These are phyloP conservation scores for Rousettus madagascariensis DNA, from an alignment of 2,797 vertebrate species.

Conservation along the genomic window DNA sequence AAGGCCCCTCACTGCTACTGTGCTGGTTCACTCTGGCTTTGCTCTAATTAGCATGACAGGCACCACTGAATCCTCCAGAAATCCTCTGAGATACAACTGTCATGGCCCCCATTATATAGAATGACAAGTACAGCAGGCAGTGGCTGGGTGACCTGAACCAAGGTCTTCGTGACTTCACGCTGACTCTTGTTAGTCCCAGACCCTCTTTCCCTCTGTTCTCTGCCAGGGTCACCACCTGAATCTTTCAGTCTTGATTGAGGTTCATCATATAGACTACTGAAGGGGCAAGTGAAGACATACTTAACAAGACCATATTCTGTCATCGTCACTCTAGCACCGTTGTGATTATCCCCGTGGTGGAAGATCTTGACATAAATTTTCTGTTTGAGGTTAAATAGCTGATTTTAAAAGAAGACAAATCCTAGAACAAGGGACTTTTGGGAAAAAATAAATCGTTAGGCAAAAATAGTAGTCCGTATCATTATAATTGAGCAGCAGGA, in stretches of 20 bases:
- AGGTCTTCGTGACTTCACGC: neutral
- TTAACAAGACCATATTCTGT: neutral
- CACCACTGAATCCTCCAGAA: neutral
- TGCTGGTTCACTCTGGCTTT: constrained; percentile 54
- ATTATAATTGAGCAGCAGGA: neutral
- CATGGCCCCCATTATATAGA: rapidly evolving
- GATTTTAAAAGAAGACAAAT: neutral
- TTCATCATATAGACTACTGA: neutral
- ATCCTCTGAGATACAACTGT: neutral
- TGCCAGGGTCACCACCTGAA: neutral
- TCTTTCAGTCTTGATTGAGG: neutral
- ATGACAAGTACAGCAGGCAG: no score
- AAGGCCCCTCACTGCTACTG: constrained; percentile 4
- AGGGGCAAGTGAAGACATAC: neutral
- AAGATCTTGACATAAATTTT: neutral
- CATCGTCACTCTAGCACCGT: neutral
- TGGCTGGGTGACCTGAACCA: neutral
- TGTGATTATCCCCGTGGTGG: neutral
- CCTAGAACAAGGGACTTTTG: neutral
- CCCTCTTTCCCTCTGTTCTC: neutral
- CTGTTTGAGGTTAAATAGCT: neutral
- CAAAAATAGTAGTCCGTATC: neutral
- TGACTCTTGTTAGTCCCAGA: neutral
- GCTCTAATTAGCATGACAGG: neutral
- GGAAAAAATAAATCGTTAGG: neutral